phyloP scores from a whole-genome alignment of 2,113 vertebrate genomes.

The Pampusana beccarii region DNA sequence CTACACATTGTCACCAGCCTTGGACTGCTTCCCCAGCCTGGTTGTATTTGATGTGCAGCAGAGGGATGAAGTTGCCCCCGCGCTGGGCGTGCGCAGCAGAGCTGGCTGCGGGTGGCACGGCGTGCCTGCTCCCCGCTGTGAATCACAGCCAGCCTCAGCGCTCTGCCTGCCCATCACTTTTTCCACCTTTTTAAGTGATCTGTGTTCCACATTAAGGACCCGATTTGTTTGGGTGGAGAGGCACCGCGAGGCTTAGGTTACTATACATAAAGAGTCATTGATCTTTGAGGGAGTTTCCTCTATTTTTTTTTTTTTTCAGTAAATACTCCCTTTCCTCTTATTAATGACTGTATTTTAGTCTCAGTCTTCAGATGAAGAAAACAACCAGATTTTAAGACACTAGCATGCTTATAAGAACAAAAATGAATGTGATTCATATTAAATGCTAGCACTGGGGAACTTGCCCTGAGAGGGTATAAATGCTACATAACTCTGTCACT shows the following conservation, averaged over 20 bases:
- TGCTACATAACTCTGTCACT: rapidly evolving
- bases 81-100: background rate
- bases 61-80: background rate
- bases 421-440: background rate
- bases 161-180: slow-evolving; percentile 34
- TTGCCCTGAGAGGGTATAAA: background rate
- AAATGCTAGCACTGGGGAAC: background rate
- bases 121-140: background rate
- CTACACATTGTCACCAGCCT: background rate
- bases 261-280: slow-evolving; percentile 62
- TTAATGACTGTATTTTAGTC: background rate
- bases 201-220: slow-evolving; percentile 44
- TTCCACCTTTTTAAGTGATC: slow-evolving; percentile 48
- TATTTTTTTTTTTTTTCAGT: background rate
- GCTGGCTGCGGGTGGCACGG: background rate
- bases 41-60: background rate
- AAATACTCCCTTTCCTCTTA: slow-evolving; percentile 43
- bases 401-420: background rate
- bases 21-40: background rate
- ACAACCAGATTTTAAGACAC: background rate
- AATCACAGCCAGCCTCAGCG: background rate
- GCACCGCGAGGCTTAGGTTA: slow-evolving; percentile 14
- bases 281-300: slow-evolving; percentile 30
- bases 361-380: slow-evolving; percentile 3
- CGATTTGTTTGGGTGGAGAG: slow-evolving; percentile 39